Evolutionary conservation across 2,888 invertebrate species (phyloP), one percentile per base, ranked within the genome.

Genomic region (Xylota sylvarum): DNA sequence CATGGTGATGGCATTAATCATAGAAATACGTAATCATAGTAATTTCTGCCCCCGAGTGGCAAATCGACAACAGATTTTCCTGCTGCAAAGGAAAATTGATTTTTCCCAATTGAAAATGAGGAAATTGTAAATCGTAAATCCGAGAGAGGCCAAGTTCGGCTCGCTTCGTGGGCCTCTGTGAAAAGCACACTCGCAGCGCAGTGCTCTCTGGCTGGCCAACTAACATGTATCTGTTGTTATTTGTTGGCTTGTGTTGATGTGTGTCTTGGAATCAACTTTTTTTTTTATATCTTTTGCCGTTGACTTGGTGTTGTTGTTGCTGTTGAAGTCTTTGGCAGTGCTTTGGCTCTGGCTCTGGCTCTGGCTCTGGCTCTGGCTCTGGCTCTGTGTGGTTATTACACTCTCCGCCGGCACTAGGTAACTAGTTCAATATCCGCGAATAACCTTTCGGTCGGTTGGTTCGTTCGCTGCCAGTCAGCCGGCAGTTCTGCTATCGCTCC

Each of bases 391-490:
- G 82, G 86, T 87, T 83, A 87, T 83, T 83, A 87, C 83, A 80
- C 84, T 80, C 83, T 67, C 82, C 86, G 88, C 88, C 89, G 89
- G 90, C 91, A 92, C 90, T 92, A 91, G 92, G 91, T 92, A 92
- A 92, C 90, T 92, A 90, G 92, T 91, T 91, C 92, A 92, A 90
- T 89, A 91, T 89, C 91, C 91, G 89, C 81, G 84, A 90, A 89
- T 91, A 90, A 91, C 91, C 90, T 90, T 89, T 88, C 70, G 72
- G 83, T 87, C 80, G 87, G 80, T 82, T 88, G 80, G 74, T 30
- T 77, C 14, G 65, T 81, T 67, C 30, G 78, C 60, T 73, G 67
- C 67, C 67, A 77, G 86, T 86, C 77, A 81, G 72, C 46, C 77
- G 62, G 64, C 69, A 56, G 81, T 55, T 70, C 14, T 30, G 52